These are phyloP conservation scores for Cyclura pinguis DNA, from an alignment of 2,797 vertebrate genomes.

Conservation along the genomic window DNA sequence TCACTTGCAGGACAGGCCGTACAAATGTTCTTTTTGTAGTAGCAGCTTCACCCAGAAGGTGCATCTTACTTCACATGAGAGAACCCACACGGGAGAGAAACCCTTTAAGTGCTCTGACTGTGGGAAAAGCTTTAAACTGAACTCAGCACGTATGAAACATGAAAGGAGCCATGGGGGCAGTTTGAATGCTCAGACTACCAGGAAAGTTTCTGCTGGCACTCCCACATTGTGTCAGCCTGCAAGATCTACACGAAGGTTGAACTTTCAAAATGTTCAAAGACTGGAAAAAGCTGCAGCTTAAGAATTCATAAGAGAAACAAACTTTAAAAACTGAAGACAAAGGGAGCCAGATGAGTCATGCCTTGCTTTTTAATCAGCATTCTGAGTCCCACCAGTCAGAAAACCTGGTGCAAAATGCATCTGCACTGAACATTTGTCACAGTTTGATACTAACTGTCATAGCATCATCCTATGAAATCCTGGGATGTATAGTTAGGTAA, in stretches of 20 bases:
- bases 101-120: constrained; percentile 12
- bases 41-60: constrained; percentile 35
- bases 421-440: no score
- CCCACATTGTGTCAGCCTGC: background rate
- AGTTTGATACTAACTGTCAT: no score
- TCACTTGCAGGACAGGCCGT: constrained; percentile 44
- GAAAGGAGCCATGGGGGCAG: constrained; percentile 33
- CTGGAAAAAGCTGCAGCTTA: constrained; percentile 13
- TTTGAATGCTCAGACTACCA: constrained; percentile 18
- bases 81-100: constrained; percentile 35
- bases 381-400: no score
- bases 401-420: no score
- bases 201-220: background rate
- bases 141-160: constrained; percentile 38
- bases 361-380: no score
- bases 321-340: background rate
- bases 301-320: no score
- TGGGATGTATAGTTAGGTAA: no score
- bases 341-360: background rate
- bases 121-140: constrained; percentile 45
- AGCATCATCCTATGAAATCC: no score
- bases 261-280: constrained; percentile 13
- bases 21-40: constrained; percentile 30
- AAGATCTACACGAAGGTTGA: constrained; percentile 33
- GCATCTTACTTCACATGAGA: constrained; percentile 40